Evolutionary conservation across 2,797 vertebrate genomes (phyloP).

Genomic region (Muscicapa comitata): DNA sequence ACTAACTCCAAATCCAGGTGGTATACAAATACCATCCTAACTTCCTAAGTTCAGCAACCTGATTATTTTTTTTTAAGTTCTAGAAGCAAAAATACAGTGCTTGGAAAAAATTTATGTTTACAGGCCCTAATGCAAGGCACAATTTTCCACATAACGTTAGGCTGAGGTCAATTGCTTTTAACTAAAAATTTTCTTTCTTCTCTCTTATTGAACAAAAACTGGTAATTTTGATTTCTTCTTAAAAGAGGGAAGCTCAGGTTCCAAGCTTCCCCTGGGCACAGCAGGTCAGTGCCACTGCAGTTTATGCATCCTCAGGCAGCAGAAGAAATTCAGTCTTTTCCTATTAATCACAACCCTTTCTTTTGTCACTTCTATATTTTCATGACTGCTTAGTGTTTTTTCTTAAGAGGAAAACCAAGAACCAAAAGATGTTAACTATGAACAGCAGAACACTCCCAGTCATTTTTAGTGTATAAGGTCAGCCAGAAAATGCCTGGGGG

Average conservation of each 20-base stretch:
- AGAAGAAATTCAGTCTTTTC: neutral
- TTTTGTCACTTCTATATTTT: neutral
- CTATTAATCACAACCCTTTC: neutral
- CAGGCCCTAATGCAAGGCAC: neutral
- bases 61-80: neutral
- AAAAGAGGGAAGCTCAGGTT: neutral
- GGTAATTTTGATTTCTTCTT: neutral
- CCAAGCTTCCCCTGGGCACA: neutral
- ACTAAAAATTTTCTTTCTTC: neutral
- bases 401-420: neutral
- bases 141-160: neutral
- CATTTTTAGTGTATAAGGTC: neutral
- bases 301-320: neutral
- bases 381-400: neutral
- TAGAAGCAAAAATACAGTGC: neutral
- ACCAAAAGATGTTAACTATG: neutral
- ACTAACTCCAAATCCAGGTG: neutral
- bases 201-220: neutral
- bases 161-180: neutral
- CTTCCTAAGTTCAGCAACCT: neutral
- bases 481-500: neutral
- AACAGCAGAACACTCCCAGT: accelerated
- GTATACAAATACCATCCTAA: neutral
- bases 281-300: neutral
- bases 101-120: neutral